Percentiles rank a stretch among this genome's conserved stretches.
phyloP scores from a whole-genome alignment of 2,888 invertebrate genomes.

The Thera britannica region DNA sequence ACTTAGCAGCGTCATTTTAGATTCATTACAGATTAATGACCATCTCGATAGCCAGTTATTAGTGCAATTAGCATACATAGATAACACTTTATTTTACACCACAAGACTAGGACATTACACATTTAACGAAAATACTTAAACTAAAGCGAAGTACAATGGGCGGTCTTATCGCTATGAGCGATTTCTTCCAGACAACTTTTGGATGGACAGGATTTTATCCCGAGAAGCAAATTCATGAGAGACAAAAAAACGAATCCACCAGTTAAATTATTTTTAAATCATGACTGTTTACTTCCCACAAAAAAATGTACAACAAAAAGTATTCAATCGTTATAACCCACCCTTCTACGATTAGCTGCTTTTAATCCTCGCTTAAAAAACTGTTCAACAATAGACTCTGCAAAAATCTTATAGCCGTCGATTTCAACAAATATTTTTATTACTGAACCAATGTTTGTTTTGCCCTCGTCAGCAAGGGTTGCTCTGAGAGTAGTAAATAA shows the following conservation, averaged over 20 bases:
- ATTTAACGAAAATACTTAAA: too few species aligned
- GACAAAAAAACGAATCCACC: neutral
- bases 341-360: slow-evolving; percentile 74
- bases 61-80: too few species aligned
- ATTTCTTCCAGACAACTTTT: too few species aligned
- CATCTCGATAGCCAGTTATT: too few species aligned
- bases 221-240: too few species aligned
- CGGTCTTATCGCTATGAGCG: too few species aligned
- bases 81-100: too few species aligned
- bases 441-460: slow-evolving; percentile 81
- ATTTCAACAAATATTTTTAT: slow-evolving; percentile 82
- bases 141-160: too few species aligned
- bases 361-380: slow-evolving; percentile 78
- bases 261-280: slow-evolving; percentile 44
- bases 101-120: too few species aligned
- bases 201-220: too few species aligned
- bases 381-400: slow-evolving; percentile 72
- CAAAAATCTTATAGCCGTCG: slow-evolving; percentile 68
- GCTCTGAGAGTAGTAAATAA: slow-evolving; percentile 28
- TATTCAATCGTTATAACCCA: slow-evolving; percentile 45
- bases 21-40: too few species aligned
- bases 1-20: too few species aligned
- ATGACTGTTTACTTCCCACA: slow-evolving; percentile 43
- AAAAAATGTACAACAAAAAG: slow-evolving; percentile 39
- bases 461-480: slow-evolving; percentile 76